Percentiles rank a stretch among this genome's conserved stretches.
These are phyloP conservation scores for Bimastos eiseni DNA, from an alignment of 2,888 invertebrate species.

Conservation along the genomic window DNA sequence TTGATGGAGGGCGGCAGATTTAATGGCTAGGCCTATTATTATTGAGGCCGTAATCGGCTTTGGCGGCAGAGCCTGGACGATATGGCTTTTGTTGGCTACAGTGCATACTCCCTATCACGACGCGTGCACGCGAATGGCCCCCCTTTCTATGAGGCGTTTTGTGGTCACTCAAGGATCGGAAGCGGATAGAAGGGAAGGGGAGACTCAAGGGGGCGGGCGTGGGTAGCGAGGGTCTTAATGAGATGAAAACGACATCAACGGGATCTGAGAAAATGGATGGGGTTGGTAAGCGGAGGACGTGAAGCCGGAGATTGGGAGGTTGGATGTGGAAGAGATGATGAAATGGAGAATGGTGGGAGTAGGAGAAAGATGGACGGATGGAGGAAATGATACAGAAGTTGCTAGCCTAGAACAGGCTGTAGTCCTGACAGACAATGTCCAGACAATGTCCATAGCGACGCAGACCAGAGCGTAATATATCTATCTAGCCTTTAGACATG, in stretches of 20 bases:
- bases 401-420: background rate
- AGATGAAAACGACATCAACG: background rate
- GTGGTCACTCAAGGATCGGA: conserved; percentile 2
- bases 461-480: background rate
- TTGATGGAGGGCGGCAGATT: background rate
- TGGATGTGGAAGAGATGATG: background rate
- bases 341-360: background rate
- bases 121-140: background rate
- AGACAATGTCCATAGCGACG: background rate
- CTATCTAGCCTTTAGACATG: background rate
- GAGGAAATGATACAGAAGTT: background rate
- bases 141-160: background rate
- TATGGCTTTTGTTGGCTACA: background rate
- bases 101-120: background rate
- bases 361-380: conserved; percentile 7
- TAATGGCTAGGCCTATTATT: conserved; percentile 13
- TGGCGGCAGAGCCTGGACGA: background rate
- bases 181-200: background rate
- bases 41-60: background rate
- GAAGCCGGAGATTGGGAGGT: background rate
- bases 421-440: background rate
- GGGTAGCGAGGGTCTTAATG: background rate
- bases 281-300: background rate
- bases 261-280: background rate
- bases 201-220: background rate